These are phyloP conservation scores for Molothrus ater DNA, from an alignment of 2,797 vertebrate genomes.

Conservation along the genomic window DNA sequence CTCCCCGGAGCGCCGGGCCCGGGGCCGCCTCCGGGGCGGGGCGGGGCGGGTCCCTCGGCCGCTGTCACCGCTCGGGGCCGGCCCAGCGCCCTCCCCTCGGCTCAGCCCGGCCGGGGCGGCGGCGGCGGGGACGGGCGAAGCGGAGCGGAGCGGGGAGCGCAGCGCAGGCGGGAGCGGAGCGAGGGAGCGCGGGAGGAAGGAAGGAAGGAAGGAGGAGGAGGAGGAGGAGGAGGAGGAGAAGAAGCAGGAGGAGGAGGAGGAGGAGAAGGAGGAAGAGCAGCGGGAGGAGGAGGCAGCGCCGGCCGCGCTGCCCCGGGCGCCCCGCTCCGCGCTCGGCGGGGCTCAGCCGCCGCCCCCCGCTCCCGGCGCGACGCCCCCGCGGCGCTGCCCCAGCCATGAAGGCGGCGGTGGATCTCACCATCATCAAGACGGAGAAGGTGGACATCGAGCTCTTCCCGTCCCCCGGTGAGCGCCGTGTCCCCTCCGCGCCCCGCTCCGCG, in stretches of 20 bases:
- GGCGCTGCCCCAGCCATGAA: conserved; percentile 83
- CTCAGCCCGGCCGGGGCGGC: background rate
- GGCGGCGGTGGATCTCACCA: conserved; percentile 96
- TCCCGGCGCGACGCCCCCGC: background rate
- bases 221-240: background rate
- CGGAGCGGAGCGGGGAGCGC: background rate
- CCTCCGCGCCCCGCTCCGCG: background rate
- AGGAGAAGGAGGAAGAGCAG: conserved; percentile 45
- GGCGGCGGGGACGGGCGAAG: background rate
- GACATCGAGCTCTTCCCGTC: conserved; percentile 82
- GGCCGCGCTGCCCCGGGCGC: conserved; percentile 51
- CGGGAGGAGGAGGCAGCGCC: background rate
- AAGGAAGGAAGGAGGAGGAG: background rate
- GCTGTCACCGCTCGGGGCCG: conserved; percentile 42
- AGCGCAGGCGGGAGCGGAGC: conserved; percentile 17
- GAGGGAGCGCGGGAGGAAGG: conserved; percentile 16
- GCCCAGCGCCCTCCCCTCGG: conserved; percentile 61
- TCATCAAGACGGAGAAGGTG: conserved; percentile 96
- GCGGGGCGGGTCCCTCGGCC: conserved; percentile 9
- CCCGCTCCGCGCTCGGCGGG: conserved; percentile 46
- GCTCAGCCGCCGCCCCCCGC: conserved; percentile 19
- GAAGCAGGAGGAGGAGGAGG: background rate
- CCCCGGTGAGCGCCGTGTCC: conserved; percentile 72
- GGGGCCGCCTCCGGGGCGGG: conserved; percentile 29
- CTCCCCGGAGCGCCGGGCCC: background rate